A percentile compares a stretch with the other conserved stretches of the same genome.
phyloP scores from a whole-genome alignment of 1,140 invertebrate species.

The Drosophila nannoptera region DNA sequence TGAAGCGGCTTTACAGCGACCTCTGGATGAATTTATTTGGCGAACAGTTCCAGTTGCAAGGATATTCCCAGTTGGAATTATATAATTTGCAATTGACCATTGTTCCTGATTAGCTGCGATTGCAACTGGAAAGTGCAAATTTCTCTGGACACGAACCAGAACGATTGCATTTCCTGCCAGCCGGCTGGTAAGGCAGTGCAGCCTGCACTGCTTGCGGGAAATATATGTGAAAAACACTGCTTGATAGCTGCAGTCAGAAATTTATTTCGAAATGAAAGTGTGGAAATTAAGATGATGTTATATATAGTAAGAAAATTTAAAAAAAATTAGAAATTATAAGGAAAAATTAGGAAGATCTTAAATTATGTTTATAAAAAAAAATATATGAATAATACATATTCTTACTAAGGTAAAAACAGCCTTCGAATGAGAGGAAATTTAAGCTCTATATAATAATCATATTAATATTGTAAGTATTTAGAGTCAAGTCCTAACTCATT shows the following conservation, averaged over 20 bases:
- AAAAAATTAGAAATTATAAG: background rate
- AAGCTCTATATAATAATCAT: too few species aligned
- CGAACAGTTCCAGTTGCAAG: background rate
- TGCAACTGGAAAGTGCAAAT: constrained; percentile 37
- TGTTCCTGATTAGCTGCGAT: constrained; percentile 22
- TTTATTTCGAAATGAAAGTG: background rate
- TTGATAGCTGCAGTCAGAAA: background rate
- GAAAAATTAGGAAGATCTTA: background rate
- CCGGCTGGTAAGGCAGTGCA: constrained; percentile 29
- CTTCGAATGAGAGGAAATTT: background rate
- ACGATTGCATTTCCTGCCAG: constrained; percentile 8
- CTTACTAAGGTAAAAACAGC: background rate
- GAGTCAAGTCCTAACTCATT: too few species aligned
- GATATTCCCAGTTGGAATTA: constrained; percentile 18
- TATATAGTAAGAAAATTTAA: background rate
- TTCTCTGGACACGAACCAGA: constrained; percentile 43
- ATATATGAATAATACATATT: background rate
- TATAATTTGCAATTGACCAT: background rate
- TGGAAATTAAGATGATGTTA: background rate
- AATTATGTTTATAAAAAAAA: background rate
- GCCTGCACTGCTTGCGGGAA: constrained; percentile 8
- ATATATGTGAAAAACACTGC: constrained; percentile 14
- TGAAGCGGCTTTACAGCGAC: constrained; percentile 17
- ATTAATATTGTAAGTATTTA: too few species aligned
- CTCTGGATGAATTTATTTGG: constrained; percentile 3